These are phyloP conservation scores for Aspidapion aeneum DNA, from an alignment of 2,888 invertebrate genomes.

Conservation along the genomic window DNA sequence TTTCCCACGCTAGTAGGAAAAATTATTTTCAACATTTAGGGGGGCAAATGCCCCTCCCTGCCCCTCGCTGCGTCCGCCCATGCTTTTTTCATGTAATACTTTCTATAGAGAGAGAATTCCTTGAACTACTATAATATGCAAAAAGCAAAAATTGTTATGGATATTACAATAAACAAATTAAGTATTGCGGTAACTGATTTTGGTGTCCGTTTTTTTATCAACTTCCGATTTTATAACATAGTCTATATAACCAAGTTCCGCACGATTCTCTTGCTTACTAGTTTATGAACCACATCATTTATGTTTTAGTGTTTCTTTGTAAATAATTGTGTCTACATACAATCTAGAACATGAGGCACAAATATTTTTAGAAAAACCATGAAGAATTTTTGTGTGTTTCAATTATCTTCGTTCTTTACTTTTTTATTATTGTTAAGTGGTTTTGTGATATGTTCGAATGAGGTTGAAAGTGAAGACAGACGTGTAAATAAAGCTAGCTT, in stretches of 20 bases:
- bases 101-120: background rate
- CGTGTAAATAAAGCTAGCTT: background rate
- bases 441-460: background rate
- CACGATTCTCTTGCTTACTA: background rate
- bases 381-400: background rate
- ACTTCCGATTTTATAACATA: background rate
- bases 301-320: too few species aligned
- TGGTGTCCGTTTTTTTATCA: background rate
- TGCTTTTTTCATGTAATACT: background rate
- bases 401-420: too few species aligned
- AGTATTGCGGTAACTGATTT: background rate
- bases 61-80: background rate
- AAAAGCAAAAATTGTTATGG: background rate
- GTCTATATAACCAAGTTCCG: background rate
- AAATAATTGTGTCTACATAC: too few species aligned
- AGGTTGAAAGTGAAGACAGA: background rate
- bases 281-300: background rate
- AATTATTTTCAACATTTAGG: background rate
- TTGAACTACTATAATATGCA: background rate
- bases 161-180: background rate
- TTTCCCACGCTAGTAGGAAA: too few species aligned
- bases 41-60: background rate
- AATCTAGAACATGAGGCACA: too few species aligned
- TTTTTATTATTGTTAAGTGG: too few species aligned
- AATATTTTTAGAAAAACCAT: background rate